Evolutionary conservation across 2,113 vertebrate genomes (phyloP), one percentile per base, ranked within the genome.

Genomic region (Pelecanus crispus): DNA sequence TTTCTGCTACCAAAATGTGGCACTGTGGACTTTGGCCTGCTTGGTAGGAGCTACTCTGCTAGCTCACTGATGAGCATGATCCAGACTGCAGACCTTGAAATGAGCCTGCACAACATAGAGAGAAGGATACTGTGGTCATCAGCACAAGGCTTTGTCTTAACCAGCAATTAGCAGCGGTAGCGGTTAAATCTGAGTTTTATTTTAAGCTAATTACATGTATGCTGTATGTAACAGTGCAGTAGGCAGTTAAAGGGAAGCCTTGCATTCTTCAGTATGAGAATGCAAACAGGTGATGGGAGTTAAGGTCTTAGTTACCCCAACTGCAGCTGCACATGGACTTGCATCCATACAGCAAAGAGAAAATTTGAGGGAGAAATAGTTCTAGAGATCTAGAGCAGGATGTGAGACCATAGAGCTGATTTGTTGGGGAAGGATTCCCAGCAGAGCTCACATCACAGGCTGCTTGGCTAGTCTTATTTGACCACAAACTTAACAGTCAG

Each of bases 1-100:
- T 97, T 98, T 97, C 96, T 97, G 96, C 97, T 97, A 95, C 96
- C 75, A 92, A 96, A 97, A 97, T 95, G 96, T 87, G 97, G 94
- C 96, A 94, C 77, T 81, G 96, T 95, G 96, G 97, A 96, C 97
- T 98, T 97, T 92, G 97, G 96, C 97, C 89, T 56, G 83, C 65
- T 42, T 83, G 88, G 84, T 91, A 55, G 93, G 91, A 77, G 90
- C 92, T 63, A 24, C 55, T 92, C 74, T 95, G 91, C n/a, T 66
- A 90, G 92, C 93, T 94, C 96, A 56, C 55, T 95, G 90, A 91
- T 31, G 67, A 96, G 91, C 78, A 67, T 9, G 7, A 31, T 91
- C 89, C 93, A 91, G 53, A 63, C 87, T 91, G 89, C 65, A 74
- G 81, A 82, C 49, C 40, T 40, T 81, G 86, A 59, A 45, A 56